Evolutionary conservation across 2,797 vertebrate genomes (phyloP), one percentile per base, ranked within the genome.

Genomic region (Pteropus rufus): DNA sequence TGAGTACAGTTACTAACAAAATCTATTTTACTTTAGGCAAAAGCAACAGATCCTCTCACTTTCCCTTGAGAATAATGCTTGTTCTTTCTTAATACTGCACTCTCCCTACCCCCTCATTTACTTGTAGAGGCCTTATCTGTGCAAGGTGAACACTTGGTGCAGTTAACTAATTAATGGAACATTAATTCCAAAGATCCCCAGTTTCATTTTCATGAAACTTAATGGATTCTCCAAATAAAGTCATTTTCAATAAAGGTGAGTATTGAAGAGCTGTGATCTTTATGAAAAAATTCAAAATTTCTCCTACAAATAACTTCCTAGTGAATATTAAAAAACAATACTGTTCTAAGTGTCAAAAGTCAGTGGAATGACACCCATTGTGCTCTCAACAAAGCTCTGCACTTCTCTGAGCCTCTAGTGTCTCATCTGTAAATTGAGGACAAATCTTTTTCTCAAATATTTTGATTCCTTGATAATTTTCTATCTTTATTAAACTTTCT

Each of bases 171-270:
- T 4, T 4, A 26, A 65, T 3, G 36, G 34, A 26, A 46, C 44
- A 46, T 72, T 76, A 76, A 81, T 54, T 96, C 58, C 75, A 44
- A 85, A 36, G 36, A 54, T 5, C 34, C 19, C 39, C 65, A 83
- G 19, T 58, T 89, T 92, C 56, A n/a, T 76, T 95, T 75, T 82
- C 36, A 34, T 39, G 39, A 65, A 93, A 76, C 41, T 62, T 84
- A 65, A 41, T 58, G 31, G 19, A 65, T 62, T 87, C 41, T 87
- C 49, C 56, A 95, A 72, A 88, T 41, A 82, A 91, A 93, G 26
- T 11, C 46, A 79, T 94, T 90, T 85, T 89, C 80, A 86, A 62
- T 94, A 93, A 65, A 9, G 5, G 5, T 94, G n/a, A 95, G 49
- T 75, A 56, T 84, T 44, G 81, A 46, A 92, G 29, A 93, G 49